A percentile compares a stretch with the other conserved stretches of the same genome.
Evolutionary conservation across 1,140 invertebrate species (phyloP).

Genomic region (Panagrolaimus sp.): DNA sequence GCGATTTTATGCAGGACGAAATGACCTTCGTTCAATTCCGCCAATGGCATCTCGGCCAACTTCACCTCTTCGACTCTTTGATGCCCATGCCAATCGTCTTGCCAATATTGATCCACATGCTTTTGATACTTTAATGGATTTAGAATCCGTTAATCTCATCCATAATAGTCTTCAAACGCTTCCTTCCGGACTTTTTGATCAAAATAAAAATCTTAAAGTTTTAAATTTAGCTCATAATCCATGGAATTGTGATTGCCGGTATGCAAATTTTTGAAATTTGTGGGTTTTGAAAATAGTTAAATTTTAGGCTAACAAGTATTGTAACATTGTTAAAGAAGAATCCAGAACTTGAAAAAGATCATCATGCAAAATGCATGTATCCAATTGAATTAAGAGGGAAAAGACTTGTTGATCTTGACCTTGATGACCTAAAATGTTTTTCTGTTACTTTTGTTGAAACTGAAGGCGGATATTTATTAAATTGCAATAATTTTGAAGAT

Average conservation of each 20-base stretch:
- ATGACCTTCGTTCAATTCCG: constrained; percentile 39
- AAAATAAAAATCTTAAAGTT: constrained; percentile 26
- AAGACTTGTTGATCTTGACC: constrained; percentile 18
- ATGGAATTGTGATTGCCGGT: constrained; percentile 51
- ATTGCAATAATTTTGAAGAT: constrained; percentile 24
- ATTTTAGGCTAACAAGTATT: constrained; percentile 12
- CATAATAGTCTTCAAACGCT: constrained; percentile 41
- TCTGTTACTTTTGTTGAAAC: constrained; percentile 13
- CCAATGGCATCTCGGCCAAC: constrained; percentile 20
- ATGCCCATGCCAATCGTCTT: constrained; percentile 41
- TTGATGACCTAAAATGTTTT: constrained; percentile 30
- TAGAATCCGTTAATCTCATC: constrained; percentile 32
- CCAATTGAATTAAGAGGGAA: not conserved
- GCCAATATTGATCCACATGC: constrained; percentile 27
- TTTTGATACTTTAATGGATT: constrained; percentile 30
- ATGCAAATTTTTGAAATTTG: constrained; percentile 24
- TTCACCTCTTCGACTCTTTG: constrained; percentile 26
- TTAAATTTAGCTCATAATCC: constrained; percentile 38
- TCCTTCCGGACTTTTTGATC: constrained; percentile 25
- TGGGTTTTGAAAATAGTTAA: constrained; percentile 15
- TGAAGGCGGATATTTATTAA: constrained; percentile 21
- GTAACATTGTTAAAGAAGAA: constrained; percentile 16
- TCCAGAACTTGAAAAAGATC: constrained; percentile 19
- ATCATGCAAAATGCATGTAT: constrained; percentile 26
- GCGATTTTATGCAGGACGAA: constrained; percentile 38